Percentiles rank a stretch among this genome's conserved stretches.
Evolutionary conservation across 1,140 invertebrate species (phyloP).

Genomic region (Procambarus virginalis): DNA sequence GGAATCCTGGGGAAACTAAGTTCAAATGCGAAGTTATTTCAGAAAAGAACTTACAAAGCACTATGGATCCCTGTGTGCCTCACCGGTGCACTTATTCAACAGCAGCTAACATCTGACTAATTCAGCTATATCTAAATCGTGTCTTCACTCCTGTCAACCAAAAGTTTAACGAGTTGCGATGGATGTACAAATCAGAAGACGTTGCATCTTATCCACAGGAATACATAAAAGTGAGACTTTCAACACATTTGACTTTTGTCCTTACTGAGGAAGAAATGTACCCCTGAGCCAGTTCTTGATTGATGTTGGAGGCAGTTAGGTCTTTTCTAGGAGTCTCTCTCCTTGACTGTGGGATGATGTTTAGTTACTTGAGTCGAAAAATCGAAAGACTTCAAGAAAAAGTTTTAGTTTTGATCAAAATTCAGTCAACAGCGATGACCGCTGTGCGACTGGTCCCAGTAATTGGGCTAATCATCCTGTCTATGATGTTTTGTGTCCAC

Average conservation of each 20-base stretch:
- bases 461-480: not conserved
- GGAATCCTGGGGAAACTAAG: not conserved
- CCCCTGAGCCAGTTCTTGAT: slow-evolving; percentile 5
- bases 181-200: not conserved
- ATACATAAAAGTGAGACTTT: not conserved
- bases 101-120: not conserved
- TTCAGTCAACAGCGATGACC: not conserved
- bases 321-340: slow-evolving; percentile 28
- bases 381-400: not conserved
- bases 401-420: not conserved
- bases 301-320: slow-evolving; percentile 37
- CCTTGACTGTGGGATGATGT: slow-evolving; percentile 18
- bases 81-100: not conserved
- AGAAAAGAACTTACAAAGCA: not conserved
- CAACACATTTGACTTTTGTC: not conserved
- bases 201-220: not conserved
- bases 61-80: not conserved
- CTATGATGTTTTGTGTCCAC: not conserved
- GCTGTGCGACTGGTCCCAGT: not conserved
- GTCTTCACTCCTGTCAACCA: not conserved
- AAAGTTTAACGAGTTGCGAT: not conserved
- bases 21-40: not conserved
- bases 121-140: not conserved
- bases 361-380: not conserved
- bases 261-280: slow-evolving; percentile 25